Conservation (phyloP, 2,888 invertebrate species). For the Drosophila bunnanda region DNA sequence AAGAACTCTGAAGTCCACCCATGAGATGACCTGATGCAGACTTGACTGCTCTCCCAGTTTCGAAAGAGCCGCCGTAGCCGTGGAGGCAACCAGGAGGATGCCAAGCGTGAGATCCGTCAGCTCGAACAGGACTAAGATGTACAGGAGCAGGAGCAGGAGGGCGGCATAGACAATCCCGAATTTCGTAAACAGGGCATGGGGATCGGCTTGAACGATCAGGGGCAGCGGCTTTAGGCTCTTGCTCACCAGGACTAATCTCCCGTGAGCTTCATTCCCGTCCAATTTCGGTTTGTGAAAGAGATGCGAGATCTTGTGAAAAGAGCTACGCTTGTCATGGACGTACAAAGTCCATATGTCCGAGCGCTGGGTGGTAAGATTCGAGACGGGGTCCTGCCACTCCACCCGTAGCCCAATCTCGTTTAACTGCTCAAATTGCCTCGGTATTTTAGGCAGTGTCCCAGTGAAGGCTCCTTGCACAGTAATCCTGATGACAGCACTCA, state of each 20-base stretch:
- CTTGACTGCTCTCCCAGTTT: constrained; percentile 88
- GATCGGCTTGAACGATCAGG: constrained; percentile 1
- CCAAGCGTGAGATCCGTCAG: constrained; percentile 86
- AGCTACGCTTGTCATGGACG: no score
- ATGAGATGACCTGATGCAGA: constrained; percentile 87
- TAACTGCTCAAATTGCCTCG: no score
- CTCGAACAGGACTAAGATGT: constrained; percentile 91
- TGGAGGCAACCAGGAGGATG: constrained; percentile 86
- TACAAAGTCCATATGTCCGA: constrained; percentile 16
- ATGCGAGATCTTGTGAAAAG: no score
- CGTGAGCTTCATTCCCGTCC: rapidly evolving
- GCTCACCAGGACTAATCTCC: not conserved
- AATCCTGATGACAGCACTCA: not conserved
- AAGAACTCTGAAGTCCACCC: constrained; percentile 90
- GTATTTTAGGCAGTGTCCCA: no score
- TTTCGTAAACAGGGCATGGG: constrained; percentile 87
- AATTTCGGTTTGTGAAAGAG: not conserved
- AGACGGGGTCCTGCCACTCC: not conserved
- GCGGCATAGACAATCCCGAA: constrained; percentile 90
- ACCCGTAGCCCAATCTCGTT: no score
- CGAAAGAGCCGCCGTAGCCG: constrained; percentile 89
- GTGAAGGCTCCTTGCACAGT: not conserved
- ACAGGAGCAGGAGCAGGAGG: constrained; percentile 89
- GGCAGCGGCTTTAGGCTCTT: not conserved
- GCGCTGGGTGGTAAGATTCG: not conserved